Evolutionary conservation across 2,797 vertebrate species (phyloP).

Genomic region (Remorina albescens): DNA sequence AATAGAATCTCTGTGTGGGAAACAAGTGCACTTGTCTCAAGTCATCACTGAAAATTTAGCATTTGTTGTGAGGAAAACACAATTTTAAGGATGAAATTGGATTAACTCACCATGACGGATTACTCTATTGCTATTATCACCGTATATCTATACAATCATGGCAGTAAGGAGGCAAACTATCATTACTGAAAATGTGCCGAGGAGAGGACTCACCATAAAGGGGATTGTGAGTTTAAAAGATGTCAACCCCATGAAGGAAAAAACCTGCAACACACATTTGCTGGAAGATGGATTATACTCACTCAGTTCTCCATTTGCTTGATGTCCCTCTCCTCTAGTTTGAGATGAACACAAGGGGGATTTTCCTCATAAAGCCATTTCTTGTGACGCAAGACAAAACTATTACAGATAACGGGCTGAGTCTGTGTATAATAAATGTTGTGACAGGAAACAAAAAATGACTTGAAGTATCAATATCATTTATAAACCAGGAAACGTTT

Average conservation of each 20-base stretch:
- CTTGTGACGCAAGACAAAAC: conserved; percentile 30
- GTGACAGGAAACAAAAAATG: background rate
- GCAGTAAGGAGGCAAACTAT: conserved; percentile 40
- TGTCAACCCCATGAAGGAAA: conserved; percentile 23
- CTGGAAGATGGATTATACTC: conserved; percentile 69
- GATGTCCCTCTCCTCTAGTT: conserved; percentile 32
- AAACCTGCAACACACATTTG: conserved; percentile 49
- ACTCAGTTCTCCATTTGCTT: conserved; percentile 47
- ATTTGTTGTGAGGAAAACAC: conserved; percentile 35
- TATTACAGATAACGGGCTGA: background rate
- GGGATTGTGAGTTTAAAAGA: conserved; percentile 27
- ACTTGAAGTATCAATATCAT: conserved; percentile 29
- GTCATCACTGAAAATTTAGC: conserved; percentile 2
- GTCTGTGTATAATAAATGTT: conserved; percentile 9
- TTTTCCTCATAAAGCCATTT: conserved; percentile 33
- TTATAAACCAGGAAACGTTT: conserved; percentile 5
- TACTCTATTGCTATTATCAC: conserved; percentile 16
- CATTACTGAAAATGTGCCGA: conserved; percentile 31
- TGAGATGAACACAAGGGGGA: conserved; percentile 50
- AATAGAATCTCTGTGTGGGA: conserved; percentile 16
- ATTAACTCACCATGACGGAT: conserved; percentile 2
- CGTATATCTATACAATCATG: conserved; percentile 41
- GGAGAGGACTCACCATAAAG: conserved; percentile 13
- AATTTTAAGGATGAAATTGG: conserved; percentile 10
- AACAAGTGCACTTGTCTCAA: conserved; percentile 17